Percentiles rank a stretch among this genome's conserved stretches.
phyloP scores from a whole-genome alignment of 2,797 vertebrate genomes.

The Mallotus villosus region DNA sequence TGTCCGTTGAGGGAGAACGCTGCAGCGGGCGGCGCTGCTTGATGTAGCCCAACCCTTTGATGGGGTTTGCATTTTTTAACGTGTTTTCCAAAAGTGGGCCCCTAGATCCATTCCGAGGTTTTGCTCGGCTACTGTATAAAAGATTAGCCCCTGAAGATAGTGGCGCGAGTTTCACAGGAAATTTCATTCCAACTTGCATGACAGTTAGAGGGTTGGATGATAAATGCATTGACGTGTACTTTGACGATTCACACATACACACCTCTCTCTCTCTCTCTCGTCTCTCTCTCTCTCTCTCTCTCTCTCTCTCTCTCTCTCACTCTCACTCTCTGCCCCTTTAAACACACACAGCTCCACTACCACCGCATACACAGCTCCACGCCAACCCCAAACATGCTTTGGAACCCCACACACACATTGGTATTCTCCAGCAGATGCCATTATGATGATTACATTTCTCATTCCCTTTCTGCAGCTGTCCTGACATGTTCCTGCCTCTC shows the following conservation, averaged over 20 bases:
- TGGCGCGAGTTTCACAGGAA: conserved; percentile 38
- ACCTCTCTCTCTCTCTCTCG: too few species aligned
- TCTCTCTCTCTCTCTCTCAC: conserved; percentile 16
- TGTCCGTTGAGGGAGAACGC: neutral
- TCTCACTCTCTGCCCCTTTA: too few species aligned
- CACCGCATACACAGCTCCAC: conserved; percentile 5
- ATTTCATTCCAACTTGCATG: conserved; percentile 45
- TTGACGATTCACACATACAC: too few species aligned
- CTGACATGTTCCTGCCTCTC: conserved; percentile 52
- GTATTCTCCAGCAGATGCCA: conserved; percentile 38
- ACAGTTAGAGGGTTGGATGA: conserved; percentile 25
- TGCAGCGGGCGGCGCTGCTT: conserved; percentile 23
- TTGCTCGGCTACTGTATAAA: conserved; percentile 64
- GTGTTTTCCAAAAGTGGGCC: conserved; percentile 59
- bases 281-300: neutral
- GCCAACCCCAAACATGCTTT: neutral
- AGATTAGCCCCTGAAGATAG: conserved; percentile 56
- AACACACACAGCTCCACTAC: neutral
- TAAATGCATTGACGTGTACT: conserved; percentile 23
- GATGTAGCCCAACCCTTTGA: conserved; percentile 65
- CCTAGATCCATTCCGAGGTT: conserved; percentile 61
- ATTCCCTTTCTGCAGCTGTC: conserved; percentile 60
- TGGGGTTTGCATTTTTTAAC: conserved; percentile 75
- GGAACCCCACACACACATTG: conserved; percentile 11
- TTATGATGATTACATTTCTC: conserved; percentile 60